Conservation (phyloP, 2,797 vertebrate genomes). For the Aphelocoma californica region DNA sequence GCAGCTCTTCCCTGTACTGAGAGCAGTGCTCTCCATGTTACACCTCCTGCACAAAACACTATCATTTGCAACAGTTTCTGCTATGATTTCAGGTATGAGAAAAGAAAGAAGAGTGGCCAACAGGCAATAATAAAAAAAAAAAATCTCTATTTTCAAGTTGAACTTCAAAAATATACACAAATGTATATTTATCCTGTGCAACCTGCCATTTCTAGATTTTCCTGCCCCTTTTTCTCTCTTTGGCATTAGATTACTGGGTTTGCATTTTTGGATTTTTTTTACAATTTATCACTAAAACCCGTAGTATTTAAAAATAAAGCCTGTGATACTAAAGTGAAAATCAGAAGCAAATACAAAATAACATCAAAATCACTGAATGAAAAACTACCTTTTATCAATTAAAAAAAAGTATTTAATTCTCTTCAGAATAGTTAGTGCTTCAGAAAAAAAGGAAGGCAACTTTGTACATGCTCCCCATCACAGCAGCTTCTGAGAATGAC, state of each 20-base stretch:
- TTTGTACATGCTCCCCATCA: neutral
- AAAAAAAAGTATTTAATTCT: neutral
- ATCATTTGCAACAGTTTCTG: neutral
- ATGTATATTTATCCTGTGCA: neutral
- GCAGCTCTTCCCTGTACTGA: neutral
- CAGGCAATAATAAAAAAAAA: neutral
- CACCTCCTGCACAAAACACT: neutral
- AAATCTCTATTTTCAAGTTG: neutral
- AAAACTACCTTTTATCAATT: neutral
- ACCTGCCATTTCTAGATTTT: neutral
- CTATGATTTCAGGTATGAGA: neutral
- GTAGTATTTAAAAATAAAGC: neutral
- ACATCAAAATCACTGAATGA: neutral
- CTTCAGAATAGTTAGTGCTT: neutral
- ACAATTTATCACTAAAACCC: neutral
- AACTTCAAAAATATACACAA: neutral
- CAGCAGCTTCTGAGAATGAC: neutral
- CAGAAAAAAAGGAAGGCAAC: neutral
- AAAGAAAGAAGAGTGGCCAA: neutral
- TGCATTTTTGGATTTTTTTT: rapidly evolving
- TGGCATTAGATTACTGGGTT: neutral
- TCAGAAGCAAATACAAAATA: neutral
- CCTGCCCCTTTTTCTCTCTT: neutral
- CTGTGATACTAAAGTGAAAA: neutral
- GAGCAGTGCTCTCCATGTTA: neutral